Base-by-base conservation (phyloP, 2,797 vertebrate genomes). In the Toxotes lorentzi region DNA sequence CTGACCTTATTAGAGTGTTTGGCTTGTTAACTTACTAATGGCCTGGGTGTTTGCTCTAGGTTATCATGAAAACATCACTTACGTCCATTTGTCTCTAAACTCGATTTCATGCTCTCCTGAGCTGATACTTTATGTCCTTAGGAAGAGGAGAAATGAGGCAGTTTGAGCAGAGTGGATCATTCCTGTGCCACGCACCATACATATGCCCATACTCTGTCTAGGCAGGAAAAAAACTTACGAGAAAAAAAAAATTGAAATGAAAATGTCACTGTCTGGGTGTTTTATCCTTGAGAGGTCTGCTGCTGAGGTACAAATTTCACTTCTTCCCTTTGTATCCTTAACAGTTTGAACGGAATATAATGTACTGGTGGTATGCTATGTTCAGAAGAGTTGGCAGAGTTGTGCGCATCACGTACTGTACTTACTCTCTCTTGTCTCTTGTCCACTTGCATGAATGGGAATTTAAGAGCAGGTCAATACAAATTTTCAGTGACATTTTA, bases 101-200 rank as follows among this genome's bases (percentile, higher is more conserved):
- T 86, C 85, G 89, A 94, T 94, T 93, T 93, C 91, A 93, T 91
- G 91, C 92, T 92, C 82, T 90, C 83, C 82, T 91, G 89, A 87
- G 77, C 90, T 84, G 81, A 88, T 88, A 58, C 81, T 88, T 86
- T 78, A 58, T 88, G 86, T 87, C 82, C 84, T 79, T 7, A 70
- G 84, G 78, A 81, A 67, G 27, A 80, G 41, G 41, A 66, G 76
- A 83, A 60, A 47, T 34, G 70, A 50, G n/a, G 73, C 19, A 2
- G 40, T 67, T 64, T 40, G 50, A 66, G 81, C 57, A 12, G 66
- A 81, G 64, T 2, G 61, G 60, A 81, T 77, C 73, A 78, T 76
- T 53, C 67, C 23, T 66, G 30, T 30, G 59, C 60, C 70, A 71
- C 8, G 16, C 45, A 30, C 50, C 59, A 60, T 14, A 53, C 77